Conservation (phyloP, 2,888 invertebrate species). For the Pomacea canaliculata region DNA sequence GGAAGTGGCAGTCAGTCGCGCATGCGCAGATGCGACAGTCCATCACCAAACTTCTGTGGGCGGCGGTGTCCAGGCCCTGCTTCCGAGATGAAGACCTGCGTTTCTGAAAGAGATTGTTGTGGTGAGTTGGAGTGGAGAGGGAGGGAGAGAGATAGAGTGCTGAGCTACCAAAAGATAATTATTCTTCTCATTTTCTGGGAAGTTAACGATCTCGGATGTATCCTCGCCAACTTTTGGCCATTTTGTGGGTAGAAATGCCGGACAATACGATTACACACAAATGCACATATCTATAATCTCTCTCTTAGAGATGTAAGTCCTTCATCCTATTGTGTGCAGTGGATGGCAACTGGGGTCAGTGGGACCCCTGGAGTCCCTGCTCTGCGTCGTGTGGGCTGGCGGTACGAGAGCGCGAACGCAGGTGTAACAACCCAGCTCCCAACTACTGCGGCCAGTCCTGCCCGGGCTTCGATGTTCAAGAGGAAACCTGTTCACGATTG, state of each 20-base stretch:
- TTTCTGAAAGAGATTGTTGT: not conserved
- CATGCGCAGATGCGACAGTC: constrained; percentile 4
- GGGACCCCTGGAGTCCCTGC: constrained; percentile 8
- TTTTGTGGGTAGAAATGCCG: no score
- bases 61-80: not conserved
- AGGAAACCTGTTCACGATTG: not conserved
- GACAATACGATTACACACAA: no score
- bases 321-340: not conserved
- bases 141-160: not conserved
- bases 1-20: not conserved
- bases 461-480: not conserved
- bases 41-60: constrained; percentile 7
- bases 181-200: no score
- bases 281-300: no score
- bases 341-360: constrained; percentile 16
- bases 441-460: constrained; percentile 9
- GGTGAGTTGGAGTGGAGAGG: constrained; percentile 6
- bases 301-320: not conserved
- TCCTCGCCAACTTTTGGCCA: no score
- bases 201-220: no score
- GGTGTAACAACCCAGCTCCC: constrained; percentile 14
- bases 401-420: not conserved
- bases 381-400: constrained; percentile 10
- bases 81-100: not conserved
- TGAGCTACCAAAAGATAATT: no score